Evolutionary conservation across 1,140 invertebrate species (phyloP).

Genomic region (Octopus sinensis): DNA sequence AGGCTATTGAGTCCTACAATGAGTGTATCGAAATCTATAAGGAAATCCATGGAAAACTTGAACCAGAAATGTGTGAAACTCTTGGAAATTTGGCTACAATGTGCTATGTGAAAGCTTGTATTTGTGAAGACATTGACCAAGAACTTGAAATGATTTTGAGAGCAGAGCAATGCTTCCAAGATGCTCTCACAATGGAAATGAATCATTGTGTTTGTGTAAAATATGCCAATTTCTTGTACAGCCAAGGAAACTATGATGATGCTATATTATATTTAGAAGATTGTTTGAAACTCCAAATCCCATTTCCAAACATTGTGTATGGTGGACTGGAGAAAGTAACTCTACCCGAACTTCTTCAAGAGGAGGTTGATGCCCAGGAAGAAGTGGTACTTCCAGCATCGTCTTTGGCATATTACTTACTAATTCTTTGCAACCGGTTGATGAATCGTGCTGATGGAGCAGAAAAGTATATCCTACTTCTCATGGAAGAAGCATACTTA

Average conservation of each 20-base stretch:
- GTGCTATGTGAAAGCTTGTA: constrained; percentile 54
- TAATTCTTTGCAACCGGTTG: constrained; percentile 44
- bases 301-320: constrained; percentile 42
- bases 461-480: constrained; percentile 37
- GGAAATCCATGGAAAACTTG: constrained; percentile 49
- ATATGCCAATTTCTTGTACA: constrained; percentile 52
- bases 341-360: constrained; percentile 49
- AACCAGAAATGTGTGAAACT: constrained; percentile 48
- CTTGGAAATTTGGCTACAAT: constrained; percentile 52
- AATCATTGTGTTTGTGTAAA: constrained; percentile 47
- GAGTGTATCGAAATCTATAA: constrained; percentile 49
- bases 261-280: constrained; percentile 44
- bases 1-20: constrained; percentile 51
- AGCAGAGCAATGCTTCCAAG: constrained; percentile 48
- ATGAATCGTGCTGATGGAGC: constrained; percentile 37
- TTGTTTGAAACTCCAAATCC: constrained; percentile 34
- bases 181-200: constrained; percentile 43
- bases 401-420: constrained; percentile 42
- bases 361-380: constrained; percentile 51
- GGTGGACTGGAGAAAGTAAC: constrained; percentile 50
- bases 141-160: constrained; percentile 46
- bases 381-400: constrained; percentile 48
- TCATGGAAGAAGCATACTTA: constrained; percentile 43
- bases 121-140: constrained; percentile 45
- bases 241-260: constrained; percentile 48